phyloP scores from a whole-genome alignment of 2,888 invertebrate genomes.

The Taenaris catops region DNA sequence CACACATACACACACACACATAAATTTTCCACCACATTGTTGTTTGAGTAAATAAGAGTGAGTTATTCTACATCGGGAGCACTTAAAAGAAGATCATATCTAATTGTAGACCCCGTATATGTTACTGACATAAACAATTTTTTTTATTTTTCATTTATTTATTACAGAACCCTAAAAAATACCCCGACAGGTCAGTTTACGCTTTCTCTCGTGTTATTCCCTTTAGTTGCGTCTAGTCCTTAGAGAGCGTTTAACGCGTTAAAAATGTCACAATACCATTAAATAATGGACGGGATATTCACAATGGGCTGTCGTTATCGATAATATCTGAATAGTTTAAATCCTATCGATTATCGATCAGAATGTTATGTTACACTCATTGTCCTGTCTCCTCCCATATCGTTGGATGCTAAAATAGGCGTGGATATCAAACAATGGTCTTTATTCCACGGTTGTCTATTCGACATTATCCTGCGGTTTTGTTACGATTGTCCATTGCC shows the following conservation, averaged over 20 bases:
- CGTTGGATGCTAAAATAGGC: conserved; percentile 50
- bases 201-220: too few relatives aligned
- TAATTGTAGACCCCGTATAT: too few relatives aligned
- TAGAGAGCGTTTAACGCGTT: conserved; percentile 26
- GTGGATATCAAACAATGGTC: conserved; percentile 54
- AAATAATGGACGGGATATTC: conserved; percentile 33
- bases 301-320: conserved; percentile 56
- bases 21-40: too few relatives aligned
- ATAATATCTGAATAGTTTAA: conserved; percentile 61
- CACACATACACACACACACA: too few relatives aligned
- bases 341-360: conserved; percentile 51
- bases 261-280: conserved; percentile 34
- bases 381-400: conserved; percentile 68
- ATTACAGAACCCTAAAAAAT: too few relatives aligned
- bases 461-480: conserved; percentile 39
- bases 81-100: too few relatives aligned
- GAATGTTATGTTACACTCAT: conserved; percentile 58
- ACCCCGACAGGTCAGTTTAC: too few relatives aligned
- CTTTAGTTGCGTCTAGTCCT: too few relatives aligned
- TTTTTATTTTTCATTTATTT: too few relatives aligned
- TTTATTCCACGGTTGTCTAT: conserved; percentile 46
- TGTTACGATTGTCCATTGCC: conserved; percentile 27
- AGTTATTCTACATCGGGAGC: too few relatives aligned
- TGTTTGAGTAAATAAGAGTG: too few relatives aligned
- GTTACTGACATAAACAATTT: too few relatives aligned